Percentiles rank a stretch among this genome's conserved stretches.
phyloP scores from a whole-genome alignment of 92 coral and sea anemone species.

The Porites lobata region DNA sequence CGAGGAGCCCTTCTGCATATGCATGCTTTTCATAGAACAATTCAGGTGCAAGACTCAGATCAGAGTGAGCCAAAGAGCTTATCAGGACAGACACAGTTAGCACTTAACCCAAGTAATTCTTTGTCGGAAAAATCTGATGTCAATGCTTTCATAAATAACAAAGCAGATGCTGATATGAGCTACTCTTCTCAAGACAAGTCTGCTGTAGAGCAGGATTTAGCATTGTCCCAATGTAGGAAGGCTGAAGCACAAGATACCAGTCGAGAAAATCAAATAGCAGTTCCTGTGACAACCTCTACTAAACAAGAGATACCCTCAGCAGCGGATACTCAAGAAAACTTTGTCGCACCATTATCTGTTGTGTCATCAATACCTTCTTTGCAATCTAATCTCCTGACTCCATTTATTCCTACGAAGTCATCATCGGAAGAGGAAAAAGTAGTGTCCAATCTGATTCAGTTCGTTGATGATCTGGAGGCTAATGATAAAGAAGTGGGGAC shows the following conservation, averaged over 20 bases:
- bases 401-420: constrained; percentile 8
- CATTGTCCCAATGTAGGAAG: background rate
- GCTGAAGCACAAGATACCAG: background rate
- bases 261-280: background rate
- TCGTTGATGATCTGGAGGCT: constrained; percentile 16
- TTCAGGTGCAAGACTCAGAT: constrained; percentile 11
- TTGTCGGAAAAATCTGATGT: background rate
- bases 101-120: constrained; percentile 12
- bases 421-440: constrained; percentile 12
- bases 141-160: background rate
- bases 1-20: constrained; percentile 65
- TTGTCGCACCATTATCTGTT: background rate
- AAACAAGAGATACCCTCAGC: background rate
- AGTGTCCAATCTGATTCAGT: constrained; percentile 43
- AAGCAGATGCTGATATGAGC: background rate
- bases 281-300: background rate
- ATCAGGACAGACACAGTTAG: background rate
- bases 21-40: constrained; percentile 70
- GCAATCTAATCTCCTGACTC: constrained; percentile 27
- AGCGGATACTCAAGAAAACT: background rate
- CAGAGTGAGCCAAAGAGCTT: constrained; percentile 5
- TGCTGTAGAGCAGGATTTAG: background rate
- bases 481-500: background rate
- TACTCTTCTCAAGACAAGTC: background rate
- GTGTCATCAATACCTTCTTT: background rate